Evolutionary conservation across 2,113 vertebrate genomes (phyloP), one percentile per base, ranked within the genome.

Genomic region (Pica pica): DNA sequence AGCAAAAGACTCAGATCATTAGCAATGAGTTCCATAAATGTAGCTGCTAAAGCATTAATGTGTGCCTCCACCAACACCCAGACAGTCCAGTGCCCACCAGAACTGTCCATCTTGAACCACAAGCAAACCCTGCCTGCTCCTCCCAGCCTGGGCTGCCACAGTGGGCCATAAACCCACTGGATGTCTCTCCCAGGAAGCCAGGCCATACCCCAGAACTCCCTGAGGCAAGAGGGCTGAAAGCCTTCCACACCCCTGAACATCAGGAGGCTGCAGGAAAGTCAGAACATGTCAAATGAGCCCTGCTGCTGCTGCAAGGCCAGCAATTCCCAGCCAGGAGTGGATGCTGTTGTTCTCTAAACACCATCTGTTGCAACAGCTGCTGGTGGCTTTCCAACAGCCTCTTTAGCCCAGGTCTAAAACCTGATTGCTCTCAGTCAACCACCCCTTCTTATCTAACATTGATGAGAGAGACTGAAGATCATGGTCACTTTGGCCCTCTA

Each of bases 351-450:
- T 91, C 69, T 87, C 81, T 56, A 94, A 80, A 81, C 85, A 74
- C 94, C 87, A 97, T 94, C 93, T 95, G 94, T 94, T 91, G 83
- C 93, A 92, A 89, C 89, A 94, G 94, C 89, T 91, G 91, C 93
- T 92, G 89, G 69, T 94, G 60, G 73, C 81, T 92, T 91, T 94
- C 91, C 89, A 94, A 55, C 41, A 71, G 86, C 59, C 80, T 89
- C 63, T 90, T 76, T 28, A 76, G 75, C 1, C 1, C 67, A 69
- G 59, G 44, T 84, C 80, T 89, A 35, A 95, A 90, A 52, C 28
- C 92, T 82, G 35, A 49, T 18, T 60, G 85, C 79, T 80, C 33
- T 73, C 89, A 49, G 81, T 26, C 57, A 84, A 63, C 52, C 44
- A 68, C 33, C 33, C 68, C 64, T 87, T 65, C 78, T 70, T 91